Percentiles rank a stretch among this genome's conserved stretches.
phyloP scores from a whole-genome alignment of 2,888 invertebrate species.

The Synergus umbraculus region DNA sequence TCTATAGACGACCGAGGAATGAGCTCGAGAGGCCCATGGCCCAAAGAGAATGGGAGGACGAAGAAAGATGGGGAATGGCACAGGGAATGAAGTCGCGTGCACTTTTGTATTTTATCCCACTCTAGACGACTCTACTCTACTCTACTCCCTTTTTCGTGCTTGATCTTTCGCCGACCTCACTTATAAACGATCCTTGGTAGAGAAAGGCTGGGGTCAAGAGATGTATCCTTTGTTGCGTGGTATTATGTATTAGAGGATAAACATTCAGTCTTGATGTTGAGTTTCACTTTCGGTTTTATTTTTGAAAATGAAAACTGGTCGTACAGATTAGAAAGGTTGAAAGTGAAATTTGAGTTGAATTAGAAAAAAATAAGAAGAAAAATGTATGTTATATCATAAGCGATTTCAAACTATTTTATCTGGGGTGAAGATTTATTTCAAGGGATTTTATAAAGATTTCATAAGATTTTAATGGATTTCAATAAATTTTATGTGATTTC shows the following conservation, averaged over 20 bases:
- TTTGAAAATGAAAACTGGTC: not conserved
- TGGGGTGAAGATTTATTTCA: no score
- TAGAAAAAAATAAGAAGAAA: not conserved
- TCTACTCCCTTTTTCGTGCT: not conserved
- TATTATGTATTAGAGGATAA: not conserved
- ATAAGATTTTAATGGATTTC: no score
- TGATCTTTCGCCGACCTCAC: not conserved
- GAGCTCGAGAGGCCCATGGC: not conserved
- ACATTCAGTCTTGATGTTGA: not conserved
- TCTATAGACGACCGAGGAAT: not conserved
- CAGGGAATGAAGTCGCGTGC: constrained; percentile 18
- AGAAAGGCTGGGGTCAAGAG: not conserved
- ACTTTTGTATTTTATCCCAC: not conserved
- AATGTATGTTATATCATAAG: no score
- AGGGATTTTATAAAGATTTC: no score
- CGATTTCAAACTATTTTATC: no score
- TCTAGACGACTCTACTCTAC: not conserved
- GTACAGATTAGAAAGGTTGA: not conserved
- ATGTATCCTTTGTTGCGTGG: not conserved
- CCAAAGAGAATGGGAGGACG: not conserved
- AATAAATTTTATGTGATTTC: no score
- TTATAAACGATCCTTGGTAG: not conserved
- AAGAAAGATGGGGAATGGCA: not conserved
- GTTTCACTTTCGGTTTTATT: not conserved
- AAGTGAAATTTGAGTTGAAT: not conserved